phyloP scores from a whole-genome alignment of 2,888 invertebrate species.

The Zele albiditarsus region DNA sequence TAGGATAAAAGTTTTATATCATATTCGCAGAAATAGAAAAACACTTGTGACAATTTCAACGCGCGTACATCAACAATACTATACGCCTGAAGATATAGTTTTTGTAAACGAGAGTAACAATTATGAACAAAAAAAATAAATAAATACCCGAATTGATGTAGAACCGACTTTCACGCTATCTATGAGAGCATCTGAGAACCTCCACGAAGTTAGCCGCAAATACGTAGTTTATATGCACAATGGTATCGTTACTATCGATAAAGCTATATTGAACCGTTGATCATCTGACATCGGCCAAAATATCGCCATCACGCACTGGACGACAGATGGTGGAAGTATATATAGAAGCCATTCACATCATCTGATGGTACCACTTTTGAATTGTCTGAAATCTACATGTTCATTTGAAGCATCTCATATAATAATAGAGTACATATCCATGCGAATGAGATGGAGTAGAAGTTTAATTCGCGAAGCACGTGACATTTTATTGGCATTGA shows the following conservation, averaged over 20 bases:
- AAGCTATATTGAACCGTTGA: too few species aligned
- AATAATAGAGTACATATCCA: not conserved
- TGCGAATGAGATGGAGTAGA: slow-evolving; percentile 14
- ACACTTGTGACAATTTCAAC: too few species aligned
- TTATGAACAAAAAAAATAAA: not conserved
- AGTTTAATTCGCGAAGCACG: slow-evolving; percentile 20
- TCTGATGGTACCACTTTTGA: not conserved
- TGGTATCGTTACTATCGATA: too few species aligned
- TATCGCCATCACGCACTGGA: too few species aligned
- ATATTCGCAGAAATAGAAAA: too few species aligned
- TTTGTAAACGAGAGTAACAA: too few species aligned
- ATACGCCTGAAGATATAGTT: too few species aligned
- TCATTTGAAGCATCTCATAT: not conserved
- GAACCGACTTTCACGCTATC: not conserved
- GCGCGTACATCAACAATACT: too few species aligned
- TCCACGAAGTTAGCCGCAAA: not conserved
- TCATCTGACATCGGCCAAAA: too few species aligned
- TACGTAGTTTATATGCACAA: not conserved
- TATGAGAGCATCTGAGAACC: not conserved
- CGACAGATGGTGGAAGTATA: too few species aligned
- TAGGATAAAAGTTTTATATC: too few species aligned
- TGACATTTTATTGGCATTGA: slow-evolving; percentile 25
- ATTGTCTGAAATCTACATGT: not conserved
- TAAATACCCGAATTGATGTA: not conserved
- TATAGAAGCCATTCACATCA: not conserved